These are phyloP conservation scores for Sebastes wilsoni DNA, from an alignment of 2,797 vertebrate genomes.

Conservation along the genomic window DNA sequence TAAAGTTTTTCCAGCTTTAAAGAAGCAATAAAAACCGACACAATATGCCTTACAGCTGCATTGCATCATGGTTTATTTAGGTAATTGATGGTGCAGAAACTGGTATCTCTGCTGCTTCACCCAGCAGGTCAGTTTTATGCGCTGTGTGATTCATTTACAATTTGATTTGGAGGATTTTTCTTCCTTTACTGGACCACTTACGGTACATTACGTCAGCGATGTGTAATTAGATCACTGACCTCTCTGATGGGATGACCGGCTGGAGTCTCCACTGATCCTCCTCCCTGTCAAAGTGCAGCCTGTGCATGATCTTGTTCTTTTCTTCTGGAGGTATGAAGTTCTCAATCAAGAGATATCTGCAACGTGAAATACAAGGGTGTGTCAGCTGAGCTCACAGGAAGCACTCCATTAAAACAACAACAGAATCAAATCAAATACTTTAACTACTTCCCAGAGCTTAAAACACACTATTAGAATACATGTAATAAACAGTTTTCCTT, in stretches of 20 bases:
- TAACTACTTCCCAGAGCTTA: not conserved
- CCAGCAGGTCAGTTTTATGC: not conserved
- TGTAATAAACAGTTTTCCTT: not conserved
- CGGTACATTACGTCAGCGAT: not conserved
- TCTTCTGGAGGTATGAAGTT: slow-evolving; percentile 97
- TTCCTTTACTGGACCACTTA: not conserved
- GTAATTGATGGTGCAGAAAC: not conserved
- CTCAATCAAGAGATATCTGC: slow-evolving; percentile 95
- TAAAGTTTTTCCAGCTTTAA: not conserved
- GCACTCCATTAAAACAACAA: not conserved
- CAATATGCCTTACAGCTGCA: not conserved
- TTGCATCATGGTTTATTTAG: not conserved
- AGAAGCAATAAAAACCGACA: not conserved
- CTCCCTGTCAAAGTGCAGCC: slow-evolving; percentile 92
- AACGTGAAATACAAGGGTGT: not conserved
- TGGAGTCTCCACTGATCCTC: slow-evolving; percentile 97
- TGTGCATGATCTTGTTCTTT: slow-evolving; percentile 98
- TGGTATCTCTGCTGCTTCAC: not conserved
- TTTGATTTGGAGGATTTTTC: not conserved
- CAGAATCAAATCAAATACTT: not conserved
- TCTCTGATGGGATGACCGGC: slow-evolving; percentile 88
- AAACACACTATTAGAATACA: not conserved
- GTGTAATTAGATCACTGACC: slow-evolving; percentile 74
- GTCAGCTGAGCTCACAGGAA: not conserved
- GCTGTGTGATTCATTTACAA: not conserved